Base-by-base conservation (phyloP, 1,140 invertebrate species). In the Thalassaphorura encarpata region DNA sequence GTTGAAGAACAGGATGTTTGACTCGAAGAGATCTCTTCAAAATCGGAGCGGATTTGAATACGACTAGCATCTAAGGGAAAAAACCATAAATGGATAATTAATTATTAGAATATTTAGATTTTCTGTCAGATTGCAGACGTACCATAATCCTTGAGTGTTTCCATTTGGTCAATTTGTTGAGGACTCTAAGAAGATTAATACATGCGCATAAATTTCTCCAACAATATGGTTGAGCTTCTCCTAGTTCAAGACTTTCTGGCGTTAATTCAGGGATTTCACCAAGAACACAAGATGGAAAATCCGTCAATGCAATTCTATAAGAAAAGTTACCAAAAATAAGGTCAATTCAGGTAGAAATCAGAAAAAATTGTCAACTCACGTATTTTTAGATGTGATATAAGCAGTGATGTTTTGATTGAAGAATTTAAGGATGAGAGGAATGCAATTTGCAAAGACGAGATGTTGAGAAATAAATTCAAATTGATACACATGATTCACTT, bases 381-480 rank as follows among this genome's bases (percentile, higher is more conserved):
- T 84, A 72, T 98, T 96, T 72, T 94, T 96, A 21, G 93, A 85
- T 67, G 89, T 85, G 54, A 98, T 87, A 74, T 97, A 98, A 36
- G 87, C 84, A 66, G 90, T 80, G 58, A 99, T 97, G 68, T 97
- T 97, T 72, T 99, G 96, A 76, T 99, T 99, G 68, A 99, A 92
- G 77, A 99, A 99, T 70, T 99, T 99, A 15, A 99, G 76, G 23
- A 99, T 89, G 21, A 99, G 74, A 5, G 97, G 96, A 70, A 99
- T 97, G 70, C 96, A 99, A 72, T 99, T 99, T 53, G 96, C 95
- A 78, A 99, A 97, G 15, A 99, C 94, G 49, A 99, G 76, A 75
- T 99, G 95, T 72, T 99, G 95, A 2, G 91, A 93, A 83, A 98
- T 94, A 69, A 96, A 98, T 74, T 99, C 97, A 77, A 98, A 99